phyloP scores from a whole-genome alignment of 2,888 invertebrate genomes.

The Sycophila texana region DNA sequence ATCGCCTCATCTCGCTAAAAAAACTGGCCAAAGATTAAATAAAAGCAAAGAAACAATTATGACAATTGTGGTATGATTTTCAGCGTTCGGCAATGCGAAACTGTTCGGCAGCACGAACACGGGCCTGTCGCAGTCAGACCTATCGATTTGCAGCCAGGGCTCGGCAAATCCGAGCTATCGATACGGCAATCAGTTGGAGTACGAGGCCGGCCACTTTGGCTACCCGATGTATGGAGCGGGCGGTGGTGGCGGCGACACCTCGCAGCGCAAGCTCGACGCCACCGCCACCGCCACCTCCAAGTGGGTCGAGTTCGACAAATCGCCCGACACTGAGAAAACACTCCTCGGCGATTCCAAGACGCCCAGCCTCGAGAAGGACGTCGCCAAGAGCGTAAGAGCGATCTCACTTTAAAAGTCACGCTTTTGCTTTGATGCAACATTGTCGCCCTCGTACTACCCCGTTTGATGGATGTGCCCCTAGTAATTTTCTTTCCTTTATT shows the following conservation, averaged over 20 bases:
- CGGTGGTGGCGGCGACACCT: neutral
- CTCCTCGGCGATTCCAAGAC: constrained; percentile 66
- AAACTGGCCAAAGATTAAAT: too few species aligned
- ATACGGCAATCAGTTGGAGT: constrained; percentile 88
- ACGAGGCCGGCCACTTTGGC: constrained; percentile 84
- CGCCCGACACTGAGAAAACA: constrained; percentile 72
- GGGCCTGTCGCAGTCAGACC: constrained; percentile 88
- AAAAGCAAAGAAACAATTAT: too few species aligned
- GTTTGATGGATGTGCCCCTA: too few species aligned
- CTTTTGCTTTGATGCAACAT: neutral
- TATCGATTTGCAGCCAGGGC: constrained; percentile 84
- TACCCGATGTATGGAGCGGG: constrained; percentile 78
- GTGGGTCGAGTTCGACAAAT: constrained; percentile 74
- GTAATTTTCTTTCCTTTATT: too few species aligned
- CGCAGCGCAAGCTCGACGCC: constrained; percentile 4
- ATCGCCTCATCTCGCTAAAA: too few species aligned
- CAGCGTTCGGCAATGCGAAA: constrained; percentile 72
- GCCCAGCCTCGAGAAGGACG: constrained; percentile 66
- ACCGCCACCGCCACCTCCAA: constrained; percentile 63
- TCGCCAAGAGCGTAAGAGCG: constrained; percentile 62
- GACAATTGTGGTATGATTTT: constrained; percentile 5
- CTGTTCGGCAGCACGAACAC: constrained; percentile 81
- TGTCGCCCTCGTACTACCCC: too few species aligned
- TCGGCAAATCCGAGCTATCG: constrained; percentile 85
- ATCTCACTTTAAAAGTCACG: neutral